Evolutionary conservation across 2,888 invertebrate genomes (phyloP), one percentile per base, ranked within the genome.

Genomic region (Troides aeacus): DNA sequence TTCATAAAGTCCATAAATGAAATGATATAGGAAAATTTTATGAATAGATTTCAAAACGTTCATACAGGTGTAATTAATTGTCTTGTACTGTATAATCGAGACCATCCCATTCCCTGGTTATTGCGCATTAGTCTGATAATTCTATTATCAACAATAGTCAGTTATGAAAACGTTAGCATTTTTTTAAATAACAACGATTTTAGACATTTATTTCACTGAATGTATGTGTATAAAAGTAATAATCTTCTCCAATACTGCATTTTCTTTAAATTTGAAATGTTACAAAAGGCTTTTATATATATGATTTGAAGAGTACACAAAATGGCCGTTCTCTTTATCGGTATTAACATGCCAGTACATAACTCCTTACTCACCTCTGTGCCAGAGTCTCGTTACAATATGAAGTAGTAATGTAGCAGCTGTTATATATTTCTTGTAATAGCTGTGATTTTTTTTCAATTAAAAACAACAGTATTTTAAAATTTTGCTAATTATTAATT

Each of bases 371-470:
- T 57, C 8, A n/a, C 21, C n/a, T 53, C 63, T 39, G 39, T 56
- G 70, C 66, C 24, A 30, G 30, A 30, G 30, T 58, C 15, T 70
- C 62, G 62, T 66, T 70, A 66, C 60, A 70, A 70, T 36, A 66
- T 66, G 42, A 42, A 36, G 64, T 66, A 68, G 58, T 71, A 69
- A 72, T 67, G 59, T 68, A 66, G 30, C 68, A 69, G 59, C 64
- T 65, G 65, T 67, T 70, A 72, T 72, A 72, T 73, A 72, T 50
- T 24, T 66, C 72, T 69, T 70, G 72, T 72, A 70, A 71, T 74
- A 75, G 74, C 79, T 82, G 82, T 81, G 81, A 80, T 79, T 81
- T 68, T 69, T 72, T 73, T 76, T 72, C 75, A 68, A 66, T 67
- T 70, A 58, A 65, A 71, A 69, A 70, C 66, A 66, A 69, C 60